Conservation (phyloP, 2,888 invertebrate genomes). For the Sialis fuliginosa region DNA sequence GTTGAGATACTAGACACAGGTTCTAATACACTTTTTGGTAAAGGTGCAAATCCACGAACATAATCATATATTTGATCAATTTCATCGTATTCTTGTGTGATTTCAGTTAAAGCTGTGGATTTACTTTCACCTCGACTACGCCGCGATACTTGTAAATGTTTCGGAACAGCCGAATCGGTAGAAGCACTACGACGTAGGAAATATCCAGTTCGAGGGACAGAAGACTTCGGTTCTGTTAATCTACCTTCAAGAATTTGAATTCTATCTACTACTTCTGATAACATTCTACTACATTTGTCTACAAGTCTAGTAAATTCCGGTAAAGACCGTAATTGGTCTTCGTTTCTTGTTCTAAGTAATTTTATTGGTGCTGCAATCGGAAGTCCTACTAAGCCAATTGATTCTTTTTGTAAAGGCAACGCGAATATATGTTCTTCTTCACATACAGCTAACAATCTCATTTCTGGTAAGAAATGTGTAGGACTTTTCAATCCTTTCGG, state of each 20-base stretch:
- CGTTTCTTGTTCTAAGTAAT: constrained; percentile 65
- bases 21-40: constrained; percentile 62
- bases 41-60: constrained; percentile 79
- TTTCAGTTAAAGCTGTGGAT: constrained; percentile 23
- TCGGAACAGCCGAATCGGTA: constrained; percentile 41
- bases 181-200: constrained; percentile 61
- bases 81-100: constrained; percentile 77
- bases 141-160: constrained; percentile 29
- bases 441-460: constrained; percentile 65
- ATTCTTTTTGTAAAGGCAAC: constrained; percentile 64
- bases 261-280: constrained; percentile 60
- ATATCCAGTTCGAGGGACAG: constrained; percentile 41
- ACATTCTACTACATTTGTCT: constrained; percentile 56
- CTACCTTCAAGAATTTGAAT: constrained; percentile 69
- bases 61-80: constrained; percentile 95
- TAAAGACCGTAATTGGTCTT: constrained; percentile 49
- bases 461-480: constrained; percentile 66
- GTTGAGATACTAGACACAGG: constrained; percentile 35
- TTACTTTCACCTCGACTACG: constrained; percentile 38
- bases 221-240: constrained; percentile 40
- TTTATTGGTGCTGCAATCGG: constrained; percentile 76
- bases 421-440: constrained; percentile 79
- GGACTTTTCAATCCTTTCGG: constrained; percentile 71
- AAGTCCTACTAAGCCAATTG: constrained; percentile 59
- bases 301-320: constrained; percentile 57